These are phyloP conservation scores for Pantherophis guttatus DNA, from an alignment of 2,113 vertebrate genomes.

Conservation along the genomic window DNA sequence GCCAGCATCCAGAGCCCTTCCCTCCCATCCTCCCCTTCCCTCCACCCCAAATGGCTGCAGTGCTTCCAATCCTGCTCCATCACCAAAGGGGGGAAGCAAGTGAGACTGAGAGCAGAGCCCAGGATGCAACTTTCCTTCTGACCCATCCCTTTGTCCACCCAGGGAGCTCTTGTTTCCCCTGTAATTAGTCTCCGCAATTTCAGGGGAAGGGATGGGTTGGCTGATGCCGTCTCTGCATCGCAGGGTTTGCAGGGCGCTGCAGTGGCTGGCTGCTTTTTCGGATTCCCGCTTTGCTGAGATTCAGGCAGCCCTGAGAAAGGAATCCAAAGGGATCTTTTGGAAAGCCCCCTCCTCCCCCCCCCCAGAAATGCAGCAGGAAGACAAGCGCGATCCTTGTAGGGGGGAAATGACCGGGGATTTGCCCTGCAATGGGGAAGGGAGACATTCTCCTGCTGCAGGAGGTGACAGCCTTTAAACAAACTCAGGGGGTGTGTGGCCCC, in stretches of 20 bases:
- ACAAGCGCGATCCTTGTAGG: no score
- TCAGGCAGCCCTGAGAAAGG: background rate
- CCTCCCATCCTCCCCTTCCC: background rate
- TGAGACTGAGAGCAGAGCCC: background rate
- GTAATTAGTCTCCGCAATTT: background rate
- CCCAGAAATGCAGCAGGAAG: background rate
- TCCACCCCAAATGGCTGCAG: constrained; percentile 13
- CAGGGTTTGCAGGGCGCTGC: background rate
- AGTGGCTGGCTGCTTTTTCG: background rate
- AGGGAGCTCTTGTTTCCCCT: background rate
- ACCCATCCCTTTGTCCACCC: rapidly evolving
- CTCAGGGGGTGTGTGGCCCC: background rate
- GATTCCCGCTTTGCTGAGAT: background rate
- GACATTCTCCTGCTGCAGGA: background rate
- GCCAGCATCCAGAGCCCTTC: constrained; percentile 8
- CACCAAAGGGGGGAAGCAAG: background rate
- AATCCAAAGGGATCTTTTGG: no score
- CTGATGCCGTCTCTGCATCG: background rate
- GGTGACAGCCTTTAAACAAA: background rate
- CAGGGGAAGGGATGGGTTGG: background rate
- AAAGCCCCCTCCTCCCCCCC: no score
- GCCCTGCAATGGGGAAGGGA: background rate
- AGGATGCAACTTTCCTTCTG: background rate
- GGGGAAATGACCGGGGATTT: background rate
- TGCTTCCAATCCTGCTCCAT: background rate